Conservation (phyloP, 37 sponge, comb jelly and placozoan genomes). For the Halichondria panicea region DNA sequence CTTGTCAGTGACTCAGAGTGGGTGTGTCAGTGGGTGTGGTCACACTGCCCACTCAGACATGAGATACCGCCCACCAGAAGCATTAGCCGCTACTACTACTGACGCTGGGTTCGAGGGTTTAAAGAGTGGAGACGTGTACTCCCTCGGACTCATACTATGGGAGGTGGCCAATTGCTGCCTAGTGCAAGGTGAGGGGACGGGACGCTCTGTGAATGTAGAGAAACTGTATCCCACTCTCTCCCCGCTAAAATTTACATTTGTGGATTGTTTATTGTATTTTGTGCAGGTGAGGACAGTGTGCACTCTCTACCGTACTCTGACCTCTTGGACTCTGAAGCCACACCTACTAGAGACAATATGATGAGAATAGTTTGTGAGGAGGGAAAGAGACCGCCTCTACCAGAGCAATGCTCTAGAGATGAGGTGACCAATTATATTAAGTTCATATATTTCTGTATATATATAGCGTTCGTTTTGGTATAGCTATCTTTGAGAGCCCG, state of each 20-base stretch:
- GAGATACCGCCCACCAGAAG: neutral
- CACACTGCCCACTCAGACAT: constrained; percentile 53
- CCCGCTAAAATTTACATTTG: neutral
- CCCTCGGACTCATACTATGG: constrained; percentile 67
- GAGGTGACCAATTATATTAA: no score
- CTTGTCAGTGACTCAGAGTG: constrained; percentile 29
- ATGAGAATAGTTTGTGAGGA: constrained; percentile 15
- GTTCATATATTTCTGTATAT: no score
- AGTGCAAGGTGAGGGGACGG: constrained; percentile 32
- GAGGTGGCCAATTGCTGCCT: constrained; percentile 54
- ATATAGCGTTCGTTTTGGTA: no score
- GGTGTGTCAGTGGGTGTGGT: neutral
- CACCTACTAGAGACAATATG: constrained; percentile 44
- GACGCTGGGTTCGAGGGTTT: constrained; percentile 14
- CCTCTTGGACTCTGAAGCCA: neutral
- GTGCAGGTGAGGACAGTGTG: neutral
- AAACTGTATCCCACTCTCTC: neutral
- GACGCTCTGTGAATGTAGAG: neutral
- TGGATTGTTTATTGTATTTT: neutral
- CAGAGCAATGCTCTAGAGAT: constrained; percentile 41
- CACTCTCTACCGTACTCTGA: constrained; percentile 44
- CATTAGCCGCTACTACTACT: neutral
- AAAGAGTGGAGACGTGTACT: constrained; percentile 58
- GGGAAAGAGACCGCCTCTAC: constrained; percentile 43
- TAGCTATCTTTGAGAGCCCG: no score